Evolutionary conservation across 2,888 invertebrate species (phyloP).

Genomic region (Acanthococcus lagerstroemiae): DNA sequence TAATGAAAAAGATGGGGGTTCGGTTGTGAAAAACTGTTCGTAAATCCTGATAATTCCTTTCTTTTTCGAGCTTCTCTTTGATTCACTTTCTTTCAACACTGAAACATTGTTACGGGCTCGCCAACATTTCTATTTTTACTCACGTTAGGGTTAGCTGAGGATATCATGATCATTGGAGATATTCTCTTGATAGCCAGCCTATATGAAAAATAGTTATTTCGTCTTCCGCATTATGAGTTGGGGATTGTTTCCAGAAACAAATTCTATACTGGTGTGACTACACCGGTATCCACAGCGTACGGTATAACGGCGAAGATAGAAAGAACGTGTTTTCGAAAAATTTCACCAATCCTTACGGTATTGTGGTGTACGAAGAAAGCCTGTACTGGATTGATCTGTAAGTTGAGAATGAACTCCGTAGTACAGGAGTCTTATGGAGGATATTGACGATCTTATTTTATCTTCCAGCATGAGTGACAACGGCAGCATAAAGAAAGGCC

Average conservation of each 20-base stretch:
- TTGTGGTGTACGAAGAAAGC: constrained; percentile 52
- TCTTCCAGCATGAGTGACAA: background rate
- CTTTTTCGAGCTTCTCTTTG: background rate
- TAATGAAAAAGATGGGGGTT: too few relatives aligned
- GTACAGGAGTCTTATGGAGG: background rate
- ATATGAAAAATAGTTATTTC: too few relatives aligned
- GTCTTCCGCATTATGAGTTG: too few relatives aligned
- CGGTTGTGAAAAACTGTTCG: too few relatives aligned
- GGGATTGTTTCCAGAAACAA: constrained; percentile 17
- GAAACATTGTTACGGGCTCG: background rate
- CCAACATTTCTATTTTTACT: background rate
- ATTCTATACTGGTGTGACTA: constrained; percentile 20
- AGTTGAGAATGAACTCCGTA: constrained; percentile 40
- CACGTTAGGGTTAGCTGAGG: background rate
- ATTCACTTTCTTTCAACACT: background rate
- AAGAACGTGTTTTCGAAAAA: constrained; percentile 38
- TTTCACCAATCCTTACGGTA: constrained; percentile 53
- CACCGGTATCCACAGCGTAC: constrained; percentile 1
- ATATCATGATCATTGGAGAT: too few relatives aligned
- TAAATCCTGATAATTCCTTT: too few relatives aligned
- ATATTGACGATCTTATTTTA: background rate
- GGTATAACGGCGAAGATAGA: background rate
- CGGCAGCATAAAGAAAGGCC: constrained; percentile 23
- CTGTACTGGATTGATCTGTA: constrained; percentile 74
- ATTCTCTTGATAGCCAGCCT: too few relatives aligned